phyloP scores from a whole-genome alignment of 2,797 vertebrate species.

The Allobates femoralis region DNA sequence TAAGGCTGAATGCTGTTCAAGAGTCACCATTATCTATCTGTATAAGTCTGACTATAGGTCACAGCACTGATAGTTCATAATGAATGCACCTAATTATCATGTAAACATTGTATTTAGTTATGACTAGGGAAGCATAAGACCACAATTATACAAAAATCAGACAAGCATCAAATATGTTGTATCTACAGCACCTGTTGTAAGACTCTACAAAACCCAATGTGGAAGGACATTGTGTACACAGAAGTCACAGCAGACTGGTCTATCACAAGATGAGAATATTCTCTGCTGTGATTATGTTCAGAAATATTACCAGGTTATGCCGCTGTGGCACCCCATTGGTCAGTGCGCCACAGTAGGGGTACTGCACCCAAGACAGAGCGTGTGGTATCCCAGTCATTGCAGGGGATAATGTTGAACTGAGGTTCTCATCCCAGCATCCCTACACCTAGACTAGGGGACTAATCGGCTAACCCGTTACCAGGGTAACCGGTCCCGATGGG shows the following conservation, averaged over 20 bases:
- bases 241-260: not conserved
- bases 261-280: not conserved
- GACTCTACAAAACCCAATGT: not conserved
- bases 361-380: no score
- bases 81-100: not conserved
- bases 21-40: not conserved
- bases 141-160: not conserved
- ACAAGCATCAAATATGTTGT: not conserved
- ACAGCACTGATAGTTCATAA: not conserved
- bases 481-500: no score
- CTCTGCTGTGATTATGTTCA: not conserved
- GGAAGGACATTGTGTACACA: not conserved
- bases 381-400: no score
- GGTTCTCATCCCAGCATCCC: no score
- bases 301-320: not conserved
- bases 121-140: not conserved
- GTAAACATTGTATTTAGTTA: not conserved
- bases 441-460: no score
- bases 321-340: no score
- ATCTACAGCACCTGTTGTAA: not conserved
- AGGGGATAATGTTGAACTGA: no score
- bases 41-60: slow-evolving; percentile 1
- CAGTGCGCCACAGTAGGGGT: no score
- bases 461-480: no score
- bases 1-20: not conserved